Evolutionary conservation across 1,140 invertebrate species (phyloP).

Genomic region (Lutraria rhynchaena): DNA sequence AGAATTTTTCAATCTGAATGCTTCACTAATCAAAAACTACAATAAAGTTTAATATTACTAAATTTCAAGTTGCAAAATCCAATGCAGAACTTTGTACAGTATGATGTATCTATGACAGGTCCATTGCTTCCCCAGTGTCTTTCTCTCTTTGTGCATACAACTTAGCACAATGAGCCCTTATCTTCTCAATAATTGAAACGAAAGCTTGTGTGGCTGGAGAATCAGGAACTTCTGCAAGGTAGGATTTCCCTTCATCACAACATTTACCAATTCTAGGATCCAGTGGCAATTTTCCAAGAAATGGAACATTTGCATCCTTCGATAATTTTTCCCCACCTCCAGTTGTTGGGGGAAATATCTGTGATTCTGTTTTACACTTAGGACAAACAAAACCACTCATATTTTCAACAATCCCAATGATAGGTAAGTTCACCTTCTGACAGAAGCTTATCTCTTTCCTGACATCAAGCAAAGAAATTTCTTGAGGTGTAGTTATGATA

Average conservation of each 20-base stretch:
- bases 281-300: slow-evolving; percentile 84
- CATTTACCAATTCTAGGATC: slow-evolving; percentile 81
- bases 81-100: no score
- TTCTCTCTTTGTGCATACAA: slow-evolving; percentile 35
- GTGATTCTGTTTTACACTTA: slow-evolving; percentile 90
- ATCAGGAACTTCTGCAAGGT: slow-evolving; percentile 86
- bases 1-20: no score
- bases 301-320: slow-evolving; percentile 88
- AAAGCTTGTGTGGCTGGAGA: slow-evolving; percentile 86
- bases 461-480: slow-evolving; percentile 96
- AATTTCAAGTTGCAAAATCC: no score
- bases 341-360: slow-evolving; percentile 89
- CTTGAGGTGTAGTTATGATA: slow-evolving; percentile 94
- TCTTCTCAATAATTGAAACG: slow-evolving; percentile 74
- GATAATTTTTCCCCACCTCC: slow-evolving; percentile 92
- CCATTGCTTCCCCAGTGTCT: slow-evolving; percentile 64
- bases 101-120: slow-evolving; percentile 4
- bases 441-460: slow-evolving; percentile 97
- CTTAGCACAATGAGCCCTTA: slow-evolving; percentile 60
- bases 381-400: slow-evolving; percentile 98
- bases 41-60: no score
- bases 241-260: slow-evolving; percentile 90
- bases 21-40: no score
- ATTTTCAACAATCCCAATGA: slow-evolving; percentile 97
- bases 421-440: slow-evolving; percentile 92